Base-by-base conservation (phyloP, 2,113 vertebrate genomes). In the Centropus bengalensis region DNA sequence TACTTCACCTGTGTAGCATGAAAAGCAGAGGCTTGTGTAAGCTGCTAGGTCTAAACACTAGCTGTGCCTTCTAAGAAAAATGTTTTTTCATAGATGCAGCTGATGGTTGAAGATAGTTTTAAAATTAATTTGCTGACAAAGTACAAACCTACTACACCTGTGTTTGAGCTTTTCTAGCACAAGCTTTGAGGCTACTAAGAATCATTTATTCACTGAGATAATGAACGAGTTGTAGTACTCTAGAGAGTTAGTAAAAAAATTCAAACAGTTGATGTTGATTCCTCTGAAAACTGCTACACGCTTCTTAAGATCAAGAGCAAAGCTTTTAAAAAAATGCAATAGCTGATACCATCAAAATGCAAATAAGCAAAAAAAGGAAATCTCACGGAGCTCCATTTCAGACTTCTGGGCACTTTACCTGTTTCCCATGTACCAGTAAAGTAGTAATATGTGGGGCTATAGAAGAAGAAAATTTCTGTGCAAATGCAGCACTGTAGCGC, bases 371-470 rank as follows among this genome's bases (percentile, higher is more conserved):
- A 82, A 87, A 63, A 33, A 16, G 96, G 66, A 80, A 88, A 5
- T 79, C 71, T 94, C 94, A 97, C 66, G 98, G 98, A 97, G 96
- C 73, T 92, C n/a, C 76, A 87, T 67, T 84, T 93, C 89, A 96
- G 92, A 88, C 88, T 80, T 96, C 47, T 82, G 88, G 93, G 96
- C 92, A 94, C 98, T 96, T 98, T 99, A 99, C 99, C 99, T 99
- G 99, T 97, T 99, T 99, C 97, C 99, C 99, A 94, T 99, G 98
- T 98, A 99, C 99, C 98, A 99, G 97, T 93, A 99, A 97, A 92
- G 99, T 99, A 96, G 99, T 99, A 98, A 99, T 98, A 98, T 99
- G 99, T 92, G 99, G 99, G 89, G 99, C 98, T 98, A 99, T 98
- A 98, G 99, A 99, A 98, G 99, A 98, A 97, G 99, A 98, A 96